These are phyloP conservation scores for Panurus biarmicus DNA, from an alignment of 2,113 vertebrate genomes.

Conservation along the genomic window DNA sequence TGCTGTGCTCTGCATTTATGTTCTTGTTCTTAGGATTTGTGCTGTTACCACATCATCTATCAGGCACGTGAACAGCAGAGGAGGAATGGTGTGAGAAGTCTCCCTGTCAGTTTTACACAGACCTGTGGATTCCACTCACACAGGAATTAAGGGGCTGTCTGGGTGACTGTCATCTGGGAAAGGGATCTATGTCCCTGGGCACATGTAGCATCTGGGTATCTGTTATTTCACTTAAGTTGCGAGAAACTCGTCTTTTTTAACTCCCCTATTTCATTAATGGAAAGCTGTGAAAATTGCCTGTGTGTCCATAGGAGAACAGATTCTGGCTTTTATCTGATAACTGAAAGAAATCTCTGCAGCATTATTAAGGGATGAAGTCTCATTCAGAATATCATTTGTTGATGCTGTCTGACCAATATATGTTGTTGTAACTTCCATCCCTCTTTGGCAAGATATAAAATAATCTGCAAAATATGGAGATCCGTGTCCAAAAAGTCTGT, in stretches of 20 bases:
- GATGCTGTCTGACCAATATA: constrained; percentile 17
- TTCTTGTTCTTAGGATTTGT: not conserved
- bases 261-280: not conserved
- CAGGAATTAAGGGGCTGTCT: not conserved
- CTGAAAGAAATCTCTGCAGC: constrained; percentile 14
- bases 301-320: not conserved
- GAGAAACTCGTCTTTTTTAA: not conserved
- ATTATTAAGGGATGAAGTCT: constrained; percentile 2
- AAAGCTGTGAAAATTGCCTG: not conserved
- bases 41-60: not conserved
- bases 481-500: not conserved
- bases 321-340: constrained; percentile 22
- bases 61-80: not conserved
- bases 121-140: not conserved
- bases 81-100: not conserved
- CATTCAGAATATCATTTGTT: constrained; percentile 8
- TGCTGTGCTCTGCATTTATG: constrained; percentile 13
- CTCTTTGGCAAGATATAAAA: constrained; percentile 9
- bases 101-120: not conserved
- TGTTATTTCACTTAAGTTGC: not conserved
- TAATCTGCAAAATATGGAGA: not conserved
- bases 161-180: not conserved
- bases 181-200: not conserved
- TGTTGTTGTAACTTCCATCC: constrained; percentile 21
- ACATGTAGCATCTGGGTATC: not conserved